A percentile compares a stretch with the other conserved stretches of the same genome.
These are phyloP conservation scores for Linyphia triangularis DNA, from an alignment of 2,888 invertebrate species.

Conservation along the genomic window DNA sequence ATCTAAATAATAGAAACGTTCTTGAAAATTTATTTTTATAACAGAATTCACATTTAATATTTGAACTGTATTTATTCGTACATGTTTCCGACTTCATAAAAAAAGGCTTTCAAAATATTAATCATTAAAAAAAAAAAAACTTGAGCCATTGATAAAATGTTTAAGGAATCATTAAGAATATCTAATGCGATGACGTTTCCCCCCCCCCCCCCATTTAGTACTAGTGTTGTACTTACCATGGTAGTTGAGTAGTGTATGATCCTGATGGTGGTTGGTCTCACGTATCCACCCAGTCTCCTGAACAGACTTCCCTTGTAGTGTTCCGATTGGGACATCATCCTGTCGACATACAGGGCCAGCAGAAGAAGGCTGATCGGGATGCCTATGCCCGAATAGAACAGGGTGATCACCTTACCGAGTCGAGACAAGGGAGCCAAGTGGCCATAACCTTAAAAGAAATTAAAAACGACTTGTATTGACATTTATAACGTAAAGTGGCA, in stretches of 20 bases:
- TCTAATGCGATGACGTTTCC: background rate
- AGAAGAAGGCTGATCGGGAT: slow-evolving; percentile 97
- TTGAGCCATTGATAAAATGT: no score
- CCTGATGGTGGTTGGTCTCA: slow-evolving; percentile 7
- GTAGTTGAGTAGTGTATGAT: slow-evolving; percentile 25
- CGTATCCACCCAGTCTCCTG: background rate
- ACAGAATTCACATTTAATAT: no score
- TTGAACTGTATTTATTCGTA: no score
- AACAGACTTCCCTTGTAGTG: slow-evolving; percentile 34
- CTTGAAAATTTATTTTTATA: no score
- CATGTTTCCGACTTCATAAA: no score
- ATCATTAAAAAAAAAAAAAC: no score
- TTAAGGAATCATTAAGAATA: background rate
- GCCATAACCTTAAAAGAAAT: slow-evolving; percentile 89
- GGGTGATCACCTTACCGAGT: slow-evolving; percentile 98
- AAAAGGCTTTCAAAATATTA: no score
- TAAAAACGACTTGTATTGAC: no score
- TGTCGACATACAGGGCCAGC: slow-evolving; percentile 99
- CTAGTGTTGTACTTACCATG: slow-evolving; percentile 49
- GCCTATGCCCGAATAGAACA: slow-evolving; percentile 97
- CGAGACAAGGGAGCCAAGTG: slow-evolving; percentile 97
- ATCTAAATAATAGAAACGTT: no score
- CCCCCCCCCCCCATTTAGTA: no score
- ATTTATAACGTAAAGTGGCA: no score
- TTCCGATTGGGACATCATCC: slow-evolving; percentile 84